These are phyloP conservation scores for Enteromius mattozi DNA, from an alignment of 2,797 vertebrate species.

Conservation along the genomic window DNA sequence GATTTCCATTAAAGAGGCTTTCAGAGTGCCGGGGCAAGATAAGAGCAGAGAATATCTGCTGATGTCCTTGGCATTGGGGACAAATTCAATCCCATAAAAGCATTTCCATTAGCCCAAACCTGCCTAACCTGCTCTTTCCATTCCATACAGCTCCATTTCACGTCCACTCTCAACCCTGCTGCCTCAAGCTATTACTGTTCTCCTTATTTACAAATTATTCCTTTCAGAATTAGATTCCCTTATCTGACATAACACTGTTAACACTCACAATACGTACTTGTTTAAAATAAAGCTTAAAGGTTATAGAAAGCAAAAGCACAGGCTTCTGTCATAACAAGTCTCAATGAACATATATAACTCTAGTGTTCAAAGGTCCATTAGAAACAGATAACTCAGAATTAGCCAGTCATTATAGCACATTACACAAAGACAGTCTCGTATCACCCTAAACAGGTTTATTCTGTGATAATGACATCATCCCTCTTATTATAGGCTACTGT, in stretches of 20 bases:
- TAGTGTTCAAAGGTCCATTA: not conserved
- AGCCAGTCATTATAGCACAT: not conserved
- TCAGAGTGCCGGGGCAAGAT: constrained; percentile 52
- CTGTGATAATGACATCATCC: constrained; percentile 5
- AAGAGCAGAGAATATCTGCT: constrained; percentile 53
- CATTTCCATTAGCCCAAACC: constrained; percentile 52
- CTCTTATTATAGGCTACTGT: not conserved
- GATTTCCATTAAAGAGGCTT: constrained; percentile 64
- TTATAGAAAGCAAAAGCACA: not conserved
- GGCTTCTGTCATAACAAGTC: not conserved
- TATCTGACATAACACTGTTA: not conserved
- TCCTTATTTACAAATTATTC: not conserved
- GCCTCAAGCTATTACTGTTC: not conserved
- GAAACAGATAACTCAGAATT: not conserved
- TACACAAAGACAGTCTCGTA: not conserved
- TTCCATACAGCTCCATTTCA: constrained; percentile 4
- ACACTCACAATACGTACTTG: not conserved
- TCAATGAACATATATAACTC: not conserved
- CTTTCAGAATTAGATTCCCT: not conserved
- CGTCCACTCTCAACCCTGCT: not conserved
- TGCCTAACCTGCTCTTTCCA: constrained; percentile 27
- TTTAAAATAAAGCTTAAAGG: not conserved
- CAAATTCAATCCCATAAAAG: constrained; percentile 48
- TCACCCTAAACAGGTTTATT: not conserved
- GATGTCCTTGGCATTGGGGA: constrained; percentile 60